These are phyloP conservation scores for Porites cylindrica DNA, from an alignment of 92 coral and sea anemone genomes.

Conservation along the genomic window DNA sequence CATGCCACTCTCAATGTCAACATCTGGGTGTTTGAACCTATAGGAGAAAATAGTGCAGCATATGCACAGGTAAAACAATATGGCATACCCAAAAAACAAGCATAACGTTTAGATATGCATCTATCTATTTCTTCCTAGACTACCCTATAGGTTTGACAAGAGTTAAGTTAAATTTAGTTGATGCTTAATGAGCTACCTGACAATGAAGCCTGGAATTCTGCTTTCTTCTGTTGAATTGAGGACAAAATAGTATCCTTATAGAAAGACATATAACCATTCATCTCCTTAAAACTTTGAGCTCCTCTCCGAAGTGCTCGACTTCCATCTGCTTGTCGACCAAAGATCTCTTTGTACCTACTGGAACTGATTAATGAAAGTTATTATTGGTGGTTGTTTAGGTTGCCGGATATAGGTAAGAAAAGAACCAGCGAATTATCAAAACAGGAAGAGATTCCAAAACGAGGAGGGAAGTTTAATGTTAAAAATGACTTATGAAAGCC, in stretches of 20 bases:
- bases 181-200: neutral
- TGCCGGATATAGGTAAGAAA: too few species aligned
- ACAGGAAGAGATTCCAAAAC: too few species aligned
- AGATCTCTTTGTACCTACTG: slow-evolving; percentile 55
- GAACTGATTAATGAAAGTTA: slow-evolving; percentile 21
- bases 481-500: too few species aligned
- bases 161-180: neutral
- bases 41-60: too few species aligned
- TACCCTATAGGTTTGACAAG: too few species aligned
- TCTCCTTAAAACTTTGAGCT: slow-evolving; percentile 65
- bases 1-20: neutral
- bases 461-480: too few species aligned
- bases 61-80: neutral
- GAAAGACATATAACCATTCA: slow-evolving; percentile 50
- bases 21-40: neutral
- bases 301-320: slow-evolving; percentile 42
- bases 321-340: slow-evolving; percentile 73
- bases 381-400: too few species aligned
- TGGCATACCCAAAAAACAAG: neutral
- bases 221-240: slow-evolving; percentile 8
- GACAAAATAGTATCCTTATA: slow-evolving; percentile 43
- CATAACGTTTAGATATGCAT: too few species aligned
- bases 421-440: too few species aligned
- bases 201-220: neutral
- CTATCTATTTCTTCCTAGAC: too few species aligned